Evolutionary conservation across 2,888 invertebrate genomes (phyloP).

Genomic region (Sericinus montela): DNA sequence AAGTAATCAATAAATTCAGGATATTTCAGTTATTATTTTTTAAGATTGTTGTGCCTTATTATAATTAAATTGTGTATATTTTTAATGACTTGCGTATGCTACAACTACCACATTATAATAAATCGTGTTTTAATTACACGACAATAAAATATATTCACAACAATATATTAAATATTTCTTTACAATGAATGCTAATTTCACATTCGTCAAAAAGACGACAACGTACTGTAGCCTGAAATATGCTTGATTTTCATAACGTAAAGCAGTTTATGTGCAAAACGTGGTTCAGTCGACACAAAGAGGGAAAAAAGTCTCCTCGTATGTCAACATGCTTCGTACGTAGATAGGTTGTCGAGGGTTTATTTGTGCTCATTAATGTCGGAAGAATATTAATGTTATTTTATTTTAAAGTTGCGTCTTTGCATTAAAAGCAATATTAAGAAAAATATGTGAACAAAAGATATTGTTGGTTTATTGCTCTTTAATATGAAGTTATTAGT

Average conservation of each 20-base stretch:
- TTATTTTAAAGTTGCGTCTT: not conserved
- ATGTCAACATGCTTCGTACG: constrained; percentile 43
- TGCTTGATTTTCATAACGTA: constrained; percentile 60
- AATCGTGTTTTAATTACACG: too few relatives aligned
- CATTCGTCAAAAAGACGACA: constrained; percentile 32
- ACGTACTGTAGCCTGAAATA: constrained; percentile 41
- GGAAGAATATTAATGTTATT: not conserved
- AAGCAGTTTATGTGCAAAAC: constrained; percentile 42
- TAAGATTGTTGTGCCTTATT: too few relatives aligned
- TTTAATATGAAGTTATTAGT: constrained; percentile 10
- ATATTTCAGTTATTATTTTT: too few relatives aligned
- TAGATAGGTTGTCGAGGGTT: constrained; percentile 31
- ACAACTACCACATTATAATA: too few relatives aligned
- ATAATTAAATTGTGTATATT: too few relatives aligned
- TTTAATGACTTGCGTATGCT: too few relatives aligned
- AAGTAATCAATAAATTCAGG: too few relatives aligned
- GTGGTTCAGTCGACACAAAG: constrained; percentile 31
- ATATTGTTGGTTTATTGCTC: not conserved
- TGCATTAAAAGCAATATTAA: not conserved
- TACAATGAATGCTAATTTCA: too few relatives aligned
- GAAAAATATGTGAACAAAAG: too few relatives aligned
- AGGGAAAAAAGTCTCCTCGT: constrained; percentile 34
- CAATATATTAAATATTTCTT: too few relatives aligned
- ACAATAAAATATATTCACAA: too few relatives aligned
- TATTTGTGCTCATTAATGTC: constrained; percentile 43